A percentile compares a stretch with the other conserved stretches of the same genome.
These are phyloP conservation scores for Orchesella flavescens DNA, from an alignment of 2,888 invertebrate species.

Conservation along the genomic window DNA sequence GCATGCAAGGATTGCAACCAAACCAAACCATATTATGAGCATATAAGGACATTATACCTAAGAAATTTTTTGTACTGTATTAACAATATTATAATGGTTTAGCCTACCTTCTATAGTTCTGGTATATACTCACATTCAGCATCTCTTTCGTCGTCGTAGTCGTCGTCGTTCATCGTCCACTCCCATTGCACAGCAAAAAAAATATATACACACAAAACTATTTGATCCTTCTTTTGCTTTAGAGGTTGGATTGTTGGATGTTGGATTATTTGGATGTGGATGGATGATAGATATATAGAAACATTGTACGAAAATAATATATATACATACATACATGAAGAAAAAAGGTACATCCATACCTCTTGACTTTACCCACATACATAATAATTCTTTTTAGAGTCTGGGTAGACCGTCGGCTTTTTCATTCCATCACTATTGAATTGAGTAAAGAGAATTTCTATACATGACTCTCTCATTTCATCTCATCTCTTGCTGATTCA, in stretches of 20 bases:
- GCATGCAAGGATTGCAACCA: slow-evolving; percentile 5
- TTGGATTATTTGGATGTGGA: background rate
- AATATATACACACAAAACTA: slow-evolving; percentile 38
- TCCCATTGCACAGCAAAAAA: slow-evolving; percentile 51
- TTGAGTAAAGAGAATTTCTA: slow-evolving; percentile 24
- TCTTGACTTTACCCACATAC: slow-evolving; percentile 32
- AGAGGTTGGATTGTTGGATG: background rate
- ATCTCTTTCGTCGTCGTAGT: slow-evolving; percentile 55
- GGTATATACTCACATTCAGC: slow-evolving; percentile 52
- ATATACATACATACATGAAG: background rate
- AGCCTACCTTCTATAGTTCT: too few relatives aligned
- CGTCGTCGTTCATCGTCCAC: slow-evolving; percentile 61
- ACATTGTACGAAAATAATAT: background rate
- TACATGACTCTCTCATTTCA: too few relatives aligned
- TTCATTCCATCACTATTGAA: slow-evolving; percentile 59
- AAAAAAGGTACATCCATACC: slow-evolving; percentile 11
- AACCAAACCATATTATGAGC: background rate
- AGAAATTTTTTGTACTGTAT: too few relatives aligned
- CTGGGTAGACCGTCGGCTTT: slow-evolving; percentile 57
- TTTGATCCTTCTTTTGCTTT: slow-evolving; percentile 48
- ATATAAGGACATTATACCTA: slow-evolving; percentile 13
- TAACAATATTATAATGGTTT: too few relatives aligned
- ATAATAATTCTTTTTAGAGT: slow-evolving; percentile 40
- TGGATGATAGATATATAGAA: background rate
- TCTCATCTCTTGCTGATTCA: slow-evolving; percentile 36